phyloP scores from a whole-genome alignment of 2,113 vertebrate genomes.

The Sakesphorus luctuosus region DNA sequence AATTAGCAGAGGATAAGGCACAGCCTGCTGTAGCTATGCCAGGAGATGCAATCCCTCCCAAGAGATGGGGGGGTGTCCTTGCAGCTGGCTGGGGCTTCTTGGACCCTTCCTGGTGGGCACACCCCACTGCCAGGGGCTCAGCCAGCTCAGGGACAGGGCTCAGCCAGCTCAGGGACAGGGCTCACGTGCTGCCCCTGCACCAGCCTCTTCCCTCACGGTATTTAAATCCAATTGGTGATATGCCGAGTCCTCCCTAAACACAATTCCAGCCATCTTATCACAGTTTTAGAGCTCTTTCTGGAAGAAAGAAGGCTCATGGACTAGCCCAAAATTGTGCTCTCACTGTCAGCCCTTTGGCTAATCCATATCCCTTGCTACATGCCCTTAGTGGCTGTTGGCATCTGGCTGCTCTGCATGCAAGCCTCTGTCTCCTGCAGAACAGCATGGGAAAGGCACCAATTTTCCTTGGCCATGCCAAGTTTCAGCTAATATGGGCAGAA shows the following conservation, averaged over 20 bases:
- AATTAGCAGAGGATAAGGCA: background rate
- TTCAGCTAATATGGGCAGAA: background rate
- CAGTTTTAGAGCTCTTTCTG: background rate
- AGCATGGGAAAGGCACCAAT: background rate
- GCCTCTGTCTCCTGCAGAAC: background rate
- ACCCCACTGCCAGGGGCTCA: background rate
- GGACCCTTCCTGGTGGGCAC: background rate
- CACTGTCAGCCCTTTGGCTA: background rate
- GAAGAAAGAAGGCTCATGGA: background rate
- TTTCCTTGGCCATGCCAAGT: background rate
- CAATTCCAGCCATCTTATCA: accelerated
- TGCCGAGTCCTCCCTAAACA: accelerated
- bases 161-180: accelerated
- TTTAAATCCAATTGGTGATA: background rate
- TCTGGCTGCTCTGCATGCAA: background rate
- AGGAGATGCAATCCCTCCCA: background rate
- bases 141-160: background rate
- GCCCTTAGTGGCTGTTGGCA: background rate
- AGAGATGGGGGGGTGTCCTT: accelerated
- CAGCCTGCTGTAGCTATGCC: background rate
- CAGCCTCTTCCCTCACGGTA: no score
- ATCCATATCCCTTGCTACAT: background rate
- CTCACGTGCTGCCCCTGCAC: background rate
- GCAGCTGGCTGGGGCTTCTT: background rate
- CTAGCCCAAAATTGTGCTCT: background rate